phyloP scores from a whole-genome alignment of 2,797 vertebrate species.

The Toxotes lorentzi region DNA sequence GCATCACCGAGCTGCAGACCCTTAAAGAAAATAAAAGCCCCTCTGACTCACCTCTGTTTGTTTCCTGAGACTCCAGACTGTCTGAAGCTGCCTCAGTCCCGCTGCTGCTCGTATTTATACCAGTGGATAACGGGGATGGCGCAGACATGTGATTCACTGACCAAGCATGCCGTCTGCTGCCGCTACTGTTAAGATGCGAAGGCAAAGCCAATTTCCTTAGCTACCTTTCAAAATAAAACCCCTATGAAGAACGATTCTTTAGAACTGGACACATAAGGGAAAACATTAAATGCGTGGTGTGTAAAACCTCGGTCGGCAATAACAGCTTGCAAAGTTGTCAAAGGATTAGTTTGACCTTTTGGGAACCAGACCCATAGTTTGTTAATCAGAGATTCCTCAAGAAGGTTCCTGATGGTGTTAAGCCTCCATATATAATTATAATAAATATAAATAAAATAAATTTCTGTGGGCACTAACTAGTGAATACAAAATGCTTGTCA shows the following conservation, averaged over 20 bases:
- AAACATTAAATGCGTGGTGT: too few relatives aligned
- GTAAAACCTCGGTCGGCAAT: too few relatives aligned
- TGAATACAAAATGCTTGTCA: too few relatives aligned
- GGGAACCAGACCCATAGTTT: too few relatives aligned
- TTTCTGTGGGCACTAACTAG: too few relatives aligned
- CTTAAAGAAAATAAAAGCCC: not conserved
- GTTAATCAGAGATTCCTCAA: too few relatives aligned
- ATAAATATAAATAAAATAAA: too few relatives aligned
- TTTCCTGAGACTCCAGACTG: conserved; percentile 57
- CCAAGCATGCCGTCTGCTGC: conserved; percentile 37
- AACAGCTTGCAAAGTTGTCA: too few relatives aligned
- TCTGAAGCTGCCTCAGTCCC: conserved; percentile 51
- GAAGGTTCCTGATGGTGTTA: too few relatives aligned
- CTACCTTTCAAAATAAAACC: conserved; percentile 52
- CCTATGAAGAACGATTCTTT: not conserved
- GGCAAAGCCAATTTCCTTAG: not conserved
- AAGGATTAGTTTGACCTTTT: too few relatives aligned
- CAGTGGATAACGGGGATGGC: conserved; percentile 61
- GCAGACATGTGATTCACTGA: conserved; percentile 73
- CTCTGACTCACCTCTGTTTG: conserved; percentile 72
- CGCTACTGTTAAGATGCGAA: not conserved
- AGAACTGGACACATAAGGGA: not conserved
- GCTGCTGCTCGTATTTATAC: conserved; percentile 77
- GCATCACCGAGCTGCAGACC: conserved; percentile 35
- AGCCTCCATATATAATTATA: too few relatives aligned